phyloP scores from a whole-genome alignment of 2,113 vertebrate species.

The Alosa alosa region DNA sequence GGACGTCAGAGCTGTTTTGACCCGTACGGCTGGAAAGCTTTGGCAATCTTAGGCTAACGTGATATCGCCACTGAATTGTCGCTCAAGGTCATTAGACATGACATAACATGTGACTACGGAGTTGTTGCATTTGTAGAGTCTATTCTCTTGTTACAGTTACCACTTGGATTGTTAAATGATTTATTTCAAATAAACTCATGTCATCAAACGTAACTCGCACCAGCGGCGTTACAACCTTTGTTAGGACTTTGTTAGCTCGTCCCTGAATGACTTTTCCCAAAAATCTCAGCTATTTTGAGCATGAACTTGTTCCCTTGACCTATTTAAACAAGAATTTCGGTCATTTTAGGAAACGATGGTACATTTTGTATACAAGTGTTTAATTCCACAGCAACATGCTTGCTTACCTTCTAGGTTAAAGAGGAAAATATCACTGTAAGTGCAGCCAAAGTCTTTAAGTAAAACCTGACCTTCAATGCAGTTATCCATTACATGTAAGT shows the following conservation, averaged over 20 bases:
- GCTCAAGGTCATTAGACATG: conserved; percentile 14
- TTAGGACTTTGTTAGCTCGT: background rate
- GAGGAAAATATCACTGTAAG: background rate
- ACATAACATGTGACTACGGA: conserved; percentile 1
- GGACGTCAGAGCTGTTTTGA: background rate
- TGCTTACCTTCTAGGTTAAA: background rate
- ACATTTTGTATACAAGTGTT: no score
- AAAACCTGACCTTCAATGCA: background rate
- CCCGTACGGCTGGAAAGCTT: background rate
- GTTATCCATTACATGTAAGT: background rate
- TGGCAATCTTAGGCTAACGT: conserved; percentile 2
- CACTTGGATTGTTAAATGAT: background rate
- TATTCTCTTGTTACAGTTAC: conserved; percentile 2
- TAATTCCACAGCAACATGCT: background rate
- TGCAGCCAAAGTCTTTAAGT: background rate
- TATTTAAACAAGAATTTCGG: no score
- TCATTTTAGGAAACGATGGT: no score
- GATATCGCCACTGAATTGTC: conserved; percentile 12
- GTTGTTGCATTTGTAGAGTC: conserved; percentile 6
- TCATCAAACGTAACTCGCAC: background rate
- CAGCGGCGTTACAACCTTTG: background rate
- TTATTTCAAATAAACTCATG: background rate
- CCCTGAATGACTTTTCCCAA: background rate
- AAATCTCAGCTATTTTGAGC: background rate
- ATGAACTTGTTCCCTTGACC: background rate